Percentiles rank a stretch among this genome's conserved stretches.
These are phyloP conservation scores for Nycticorax nycticorax DNA, from an alignment of 2,113 vertebrate species.

Conservation along the genomic window DNA sequence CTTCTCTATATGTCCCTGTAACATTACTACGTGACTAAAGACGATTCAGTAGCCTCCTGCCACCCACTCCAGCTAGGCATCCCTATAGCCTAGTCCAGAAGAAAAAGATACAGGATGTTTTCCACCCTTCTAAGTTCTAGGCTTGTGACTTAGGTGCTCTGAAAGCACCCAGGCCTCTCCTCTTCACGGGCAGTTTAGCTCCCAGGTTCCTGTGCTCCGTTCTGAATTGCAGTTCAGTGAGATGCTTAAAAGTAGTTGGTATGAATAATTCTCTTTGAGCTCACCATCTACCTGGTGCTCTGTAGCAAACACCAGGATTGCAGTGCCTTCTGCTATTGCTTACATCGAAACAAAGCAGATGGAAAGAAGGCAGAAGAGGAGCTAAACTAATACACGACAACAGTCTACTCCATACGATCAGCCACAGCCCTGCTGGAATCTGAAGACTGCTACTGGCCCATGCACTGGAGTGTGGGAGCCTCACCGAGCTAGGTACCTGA, in stretches of 20 bases:
- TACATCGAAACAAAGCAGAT: background rate
- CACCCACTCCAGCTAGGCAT: background rate
- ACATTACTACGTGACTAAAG: background rate
- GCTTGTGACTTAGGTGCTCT: background rate
- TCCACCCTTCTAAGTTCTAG: background rate
- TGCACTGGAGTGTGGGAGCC: background rate
- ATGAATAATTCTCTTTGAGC: background rate
- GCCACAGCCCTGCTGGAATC: background rate
- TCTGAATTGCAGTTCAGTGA: background rate
- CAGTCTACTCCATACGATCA: accelerated
- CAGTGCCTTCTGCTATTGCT: background rate
- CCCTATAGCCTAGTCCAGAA: background rate
- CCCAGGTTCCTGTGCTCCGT: background rate
- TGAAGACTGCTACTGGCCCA: background rate
- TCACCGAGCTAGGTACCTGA: background rate
- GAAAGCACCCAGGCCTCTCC: background rate
- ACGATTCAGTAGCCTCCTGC: background rate
- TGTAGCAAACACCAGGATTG: background rate
- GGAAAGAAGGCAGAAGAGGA: background rate
- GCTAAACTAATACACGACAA: background rate
- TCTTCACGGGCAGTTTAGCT: background rate
- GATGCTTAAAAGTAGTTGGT: background rate
- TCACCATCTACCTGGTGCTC: constrained; percentile 12
- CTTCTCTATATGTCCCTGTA: background rate
- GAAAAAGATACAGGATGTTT: background rate